phyloP scores from a whole-genome alignment of 1,140 invertebrate genomes.

The Sinonovacula constricta region DNA sequence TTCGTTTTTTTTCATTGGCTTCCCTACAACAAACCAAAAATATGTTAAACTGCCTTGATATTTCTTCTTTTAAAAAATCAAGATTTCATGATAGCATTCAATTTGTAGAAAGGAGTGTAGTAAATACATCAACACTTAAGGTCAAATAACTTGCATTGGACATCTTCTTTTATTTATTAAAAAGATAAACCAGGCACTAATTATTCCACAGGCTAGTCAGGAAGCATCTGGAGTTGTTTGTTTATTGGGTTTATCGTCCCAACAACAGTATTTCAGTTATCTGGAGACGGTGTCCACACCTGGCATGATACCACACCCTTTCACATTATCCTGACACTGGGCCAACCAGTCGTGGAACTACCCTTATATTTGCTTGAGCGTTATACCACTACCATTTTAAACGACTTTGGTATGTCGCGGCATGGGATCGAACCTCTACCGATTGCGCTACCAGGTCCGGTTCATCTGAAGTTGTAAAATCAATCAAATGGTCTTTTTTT shows the following conservation, averaged over 20 bases:
- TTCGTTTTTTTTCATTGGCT: slow-evolving; percentile 15
- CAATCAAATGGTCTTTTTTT: background rate
- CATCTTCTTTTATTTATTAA: background rate
- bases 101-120: background rate
- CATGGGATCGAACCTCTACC: too few species aligned
- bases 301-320: too few species aligned
- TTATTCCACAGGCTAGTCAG: background rate
- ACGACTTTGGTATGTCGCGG: too few species aligned
- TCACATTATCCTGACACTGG: too few species aligned
- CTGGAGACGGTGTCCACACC: too few species aligned
- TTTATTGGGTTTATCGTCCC: too few species aligned
- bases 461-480: background rate
- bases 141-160: background rate
- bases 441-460: too few species aligned
- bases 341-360: too few species aligned
- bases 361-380: too few species aligned
- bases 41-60: background rate
- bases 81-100: background rate
- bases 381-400: too few species aligned
- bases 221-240: background rate
- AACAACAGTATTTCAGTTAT: too few species aligned
- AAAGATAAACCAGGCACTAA: background rate
- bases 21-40: background rate
- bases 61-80: background rate
- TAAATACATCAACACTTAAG: background rate